These are phyloP conservation scores for Scaptomyza montana DNA, from an alignment of 1,140 invertebrate genomes.

Conservation along the genomic window DNA sequence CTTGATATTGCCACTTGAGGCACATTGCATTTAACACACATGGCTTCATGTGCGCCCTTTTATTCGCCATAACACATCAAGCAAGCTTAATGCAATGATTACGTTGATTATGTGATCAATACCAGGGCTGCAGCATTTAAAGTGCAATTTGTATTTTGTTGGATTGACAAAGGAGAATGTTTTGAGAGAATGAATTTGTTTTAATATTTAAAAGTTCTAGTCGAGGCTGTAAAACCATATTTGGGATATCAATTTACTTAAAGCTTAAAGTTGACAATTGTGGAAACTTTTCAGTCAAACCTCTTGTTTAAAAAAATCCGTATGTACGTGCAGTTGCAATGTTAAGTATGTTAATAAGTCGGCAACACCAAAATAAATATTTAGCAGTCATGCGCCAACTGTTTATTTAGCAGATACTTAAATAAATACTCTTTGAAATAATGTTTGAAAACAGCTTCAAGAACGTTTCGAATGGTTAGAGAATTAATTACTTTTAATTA, in stretches of 20 bases:
- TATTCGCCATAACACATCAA: slow-evolving; percentile 34
- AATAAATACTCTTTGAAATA: not conserved
- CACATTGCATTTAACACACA: slow-evolving; percentile 34
- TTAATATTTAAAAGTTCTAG: too few relatives aligned
- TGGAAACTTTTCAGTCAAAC: too few relatives aligned
- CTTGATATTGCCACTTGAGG: slow-evolving; percentile 76
- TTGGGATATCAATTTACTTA: too few relatives aligned
- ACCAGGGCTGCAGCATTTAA: not conserved
- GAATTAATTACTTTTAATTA: not conserved
- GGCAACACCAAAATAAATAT: not conserved
- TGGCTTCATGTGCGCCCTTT: slow-evolving; percentile 33
- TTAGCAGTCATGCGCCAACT: not conserved
- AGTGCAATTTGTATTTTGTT: too few relatives aligned
- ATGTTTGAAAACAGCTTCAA: not conserved
- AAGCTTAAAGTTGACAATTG: too few relatives aligned
- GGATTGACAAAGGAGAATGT: too few relatives aligned
- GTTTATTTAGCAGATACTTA: not conserved
- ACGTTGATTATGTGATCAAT: slow-evolving; percentile 16
- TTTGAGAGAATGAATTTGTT: too few relatives aligned
- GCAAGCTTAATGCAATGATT: not conserved
- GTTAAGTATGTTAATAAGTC: not conserved
- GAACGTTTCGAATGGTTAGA: too few relatives aligned
- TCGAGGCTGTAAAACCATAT: too few relatives aligned
- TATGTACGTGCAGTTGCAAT: too few relatives aligned
- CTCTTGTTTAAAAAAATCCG: too few relatives aligned